Conservation (phyloP, 2,888 invertebrate genomes). For the Macrosoma leucophasiata region DNA sequence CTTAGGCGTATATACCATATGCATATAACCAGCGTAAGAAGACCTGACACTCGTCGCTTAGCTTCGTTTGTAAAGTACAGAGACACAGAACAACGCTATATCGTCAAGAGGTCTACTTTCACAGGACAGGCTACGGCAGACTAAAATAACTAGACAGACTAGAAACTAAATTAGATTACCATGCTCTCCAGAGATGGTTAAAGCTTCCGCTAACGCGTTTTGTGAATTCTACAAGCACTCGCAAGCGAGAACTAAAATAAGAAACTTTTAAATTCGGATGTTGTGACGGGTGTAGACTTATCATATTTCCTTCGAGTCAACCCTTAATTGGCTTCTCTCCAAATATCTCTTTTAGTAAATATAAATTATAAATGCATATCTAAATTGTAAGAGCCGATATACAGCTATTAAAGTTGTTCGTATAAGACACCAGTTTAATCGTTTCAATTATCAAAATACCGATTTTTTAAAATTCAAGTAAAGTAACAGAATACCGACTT, state of each 20-base stretch:
- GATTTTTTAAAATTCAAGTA: no score
- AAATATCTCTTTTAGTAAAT: conserved; percentile 23
- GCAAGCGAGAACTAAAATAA: conserved; percentile 10
- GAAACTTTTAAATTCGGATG: conserved; percentile 17
- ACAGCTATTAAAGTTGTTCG: no score
- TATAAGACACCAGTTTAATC: no score
- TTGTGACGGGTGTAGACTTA: conserved; percentile 15
- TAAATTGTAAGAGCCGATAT: no score
- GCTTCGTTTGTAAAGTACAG: conserved; percentile 26
- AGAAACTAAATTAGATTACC: conserved; percentile 63
- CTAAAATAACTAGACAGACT: conserved; percentile 64
- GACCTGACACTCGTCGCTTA: conserved; percentile 34
- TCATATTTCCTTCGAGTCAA: conserved; percentile 19
- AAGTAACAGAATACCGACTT: background rate
- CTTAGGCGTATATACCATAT: conserved; percentile 27
- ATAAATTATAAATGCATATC: no score
- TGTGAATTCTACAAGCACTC: conserved; percentile 26
- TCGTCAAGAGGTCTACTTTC: conserved; percentile 35
- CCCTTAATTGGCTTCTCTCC: conserved; percentile 27
- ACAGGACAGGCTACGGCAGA: conserved; percentile 45
- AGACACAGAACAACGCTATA: conserved; percentile 29
- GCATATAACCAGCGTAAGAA: conserved; percentile 36
- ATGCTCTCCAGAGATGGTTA: conserved; percentile 47
- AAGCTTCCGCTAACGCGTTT: conserved; percentile 49
- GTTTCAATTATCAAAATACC: no score